Percentiles rank a stretch among this genome's conserved stretches.
Evolutionary conservation across 2,797 vertebrate genomes (phyloP).

Genomic region (Lepilemur ruficaudatus): DNA sequence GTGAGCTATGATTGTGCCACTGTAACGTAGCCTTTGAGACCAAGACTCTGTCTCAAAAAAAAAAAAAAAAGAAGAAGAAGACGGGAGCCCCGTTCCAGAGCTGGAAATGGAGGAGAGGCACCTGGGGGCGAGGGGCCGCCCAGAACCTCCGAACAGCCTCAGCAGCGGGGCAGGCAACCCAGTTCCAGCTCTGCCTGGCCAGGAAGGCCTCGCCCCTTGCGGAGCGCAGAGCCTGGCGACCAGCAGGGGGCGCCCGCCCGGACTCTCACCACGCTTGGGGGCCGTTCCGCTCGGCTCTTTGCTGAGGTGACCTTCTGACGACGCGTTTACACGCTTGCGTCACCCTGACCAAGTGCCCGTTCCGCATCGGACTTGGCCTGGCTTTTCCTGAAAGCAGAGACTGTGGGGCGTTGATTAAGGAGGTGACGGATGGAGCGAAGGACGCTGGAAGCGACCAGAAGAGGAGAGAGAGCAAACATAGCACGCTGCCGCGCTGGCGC

Average conservation of each 20-base stretch:
- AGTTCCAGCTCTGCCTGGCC: background rate
- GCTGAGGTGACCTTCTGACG: background rate
- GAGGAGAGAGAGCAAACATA: background rate
- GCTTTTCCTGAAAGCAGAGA: background rate
- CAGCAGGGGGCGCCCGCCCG: background rate
- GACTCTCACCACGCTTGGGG: background rate
- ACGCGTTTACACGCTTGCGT: background rate
- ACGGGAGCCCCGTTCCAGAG: too few relatives aligned
- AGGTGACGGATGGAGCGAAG: background rate
- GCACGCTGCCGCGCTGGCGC: background rate
- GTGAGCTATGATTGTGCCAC: too few relatives aligned
- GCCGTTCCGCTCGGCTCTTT: background rate
- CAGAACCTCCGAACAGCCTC: background rate
- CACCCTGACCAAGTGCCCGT: too few relatives aligned
- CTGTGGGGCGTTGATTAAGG: background rate
- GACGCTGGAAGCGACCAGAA: background rate
- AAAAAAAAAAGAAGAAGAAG: background rate
- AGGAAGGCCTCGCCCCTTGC: accelerated
- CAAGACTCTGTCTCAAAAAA: too few relatives aligned
- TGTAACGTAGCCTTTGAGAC: too few relatives aligned
- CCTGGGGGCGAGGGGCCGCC: background rate
- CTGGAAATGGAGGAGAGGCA: background rate
- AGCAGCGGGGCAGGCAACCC: background rate
- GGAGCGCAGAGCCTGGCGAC: background rate
- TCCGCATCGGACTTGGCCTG: background rate